phyloP scores from a whole-genome alignment of 2,113 vertebrate species.

The Daboia siamensis region DNA sequence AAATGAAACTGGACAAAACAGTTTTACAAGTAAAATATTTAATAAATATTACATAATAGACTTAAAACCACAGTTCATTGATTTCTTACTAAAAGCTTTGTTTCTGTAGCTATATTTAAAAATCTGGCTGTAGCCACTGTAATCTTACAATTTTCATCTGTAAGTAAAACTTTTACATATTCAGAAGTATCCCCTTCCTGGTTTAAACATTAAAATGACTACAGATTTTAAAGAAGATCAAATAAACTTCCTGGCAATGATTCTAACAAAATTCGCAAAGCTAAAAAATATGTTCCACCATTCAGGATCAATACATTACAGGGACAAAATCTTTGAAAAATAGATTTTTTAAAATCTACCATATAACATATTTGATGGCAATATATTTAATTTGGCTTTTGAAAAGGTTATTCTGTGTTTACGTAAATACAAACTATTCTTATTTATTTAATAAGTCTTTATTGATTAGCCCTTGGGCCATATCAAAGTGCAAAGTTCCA shows the following conservation, averaged over 20 bases:
- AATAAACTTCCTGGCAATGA: background rate
- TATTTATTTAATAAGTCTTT: no score
- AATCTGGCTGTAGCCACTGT: background rate
- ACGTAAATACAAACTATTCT: background rate
- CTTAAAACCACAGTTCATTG: no score
- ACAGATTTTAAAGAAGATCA: background rate
- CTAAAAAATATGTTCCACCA: background rate
- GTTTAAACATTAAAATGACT: background rate
- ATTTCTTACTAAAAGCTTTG: no score
- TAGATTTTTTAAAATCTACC: background rate
- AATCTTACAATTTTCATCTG: background rate
- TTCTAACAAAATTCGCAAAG: background rate
- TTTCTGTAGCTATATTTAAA: background rate
- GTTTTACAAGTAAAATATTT: no score
- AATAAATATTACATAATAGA: no score
- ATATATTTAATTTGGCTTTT: background rate
- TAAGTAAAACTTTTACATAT: background rate
- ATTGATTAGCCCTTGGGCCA: no score
- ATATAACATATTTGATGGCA: background rate
- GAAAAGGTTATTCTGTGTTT: background rate
- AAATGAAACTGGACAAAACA: no score
- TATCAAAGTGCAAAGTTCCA: no score
- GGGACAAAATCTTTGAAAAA: background rate
- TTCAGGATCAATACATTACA: background rate
- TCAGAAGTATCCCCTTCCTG: background rate